Base-by-base conservation (phyloP, 2,797 vertebrate species). In the Epinephelus malabaricus region DNA sequence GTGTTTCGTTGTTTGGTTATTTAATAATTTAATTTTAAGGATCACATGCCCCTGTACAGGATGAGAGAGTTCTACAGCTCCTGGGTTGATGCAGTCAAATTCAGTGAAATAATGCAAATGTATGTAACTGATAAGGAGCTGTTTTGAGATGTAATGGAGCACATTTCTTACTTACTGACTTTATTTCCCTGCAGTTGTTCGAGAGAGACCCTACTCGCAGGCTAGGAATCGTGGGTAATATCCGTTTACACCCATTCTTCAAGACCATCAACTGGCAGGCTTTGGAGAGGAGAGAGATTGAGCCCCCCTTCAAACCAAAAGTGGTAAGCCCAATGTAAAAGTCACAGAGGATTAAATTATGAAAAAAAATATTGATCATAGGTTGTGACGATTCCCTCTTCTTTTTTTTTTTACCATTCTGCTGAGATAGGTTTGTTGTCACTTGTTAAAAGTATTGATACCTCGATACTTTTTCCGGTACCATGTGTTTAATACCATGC, bases 231-330 rank as follows among this genome's bases (percentile, higher is more conserved):
- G 96, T 95, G 61, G 98, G 98, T 66, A 96, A 96, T 79, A 96
- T 99, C 89, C 95, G 92, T 86, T 81, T 69, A 47, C 98, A 99
- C 45, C 61, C 95, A 21, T 99, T 99, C 95, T 99, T 99, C 91
- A 98, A 97, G 93, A 93, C 95, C 30, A 96, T 99, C 84, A 96
- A 96, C 92, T 99, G 98, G 98, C 79, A 92, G 4, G 94, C 95
- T 0, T 92, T 99, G 61, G 98, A 98, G 92, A 97, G 88, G 84
- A 96, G 91, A 86, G 97, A 96, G 69, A 73, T 97, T 30, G 97
- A 98, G 2, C 98, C 98, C 0, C 98, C 98, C 40, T 99, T 99
- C 94, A 97, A 90, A 91, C 98, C 98, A 1, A 99, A 97, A 99
- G 98, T 99, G 98, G 98, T 99, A 95, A 0, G 97, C 86, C 51